A percentile compares a stretch with the other conserved stretches of the same genome.
Evolutionary conservation across 1,140 invertebrate species (phyloP).

Genomic region (Drosophila nasuta): DNA sequence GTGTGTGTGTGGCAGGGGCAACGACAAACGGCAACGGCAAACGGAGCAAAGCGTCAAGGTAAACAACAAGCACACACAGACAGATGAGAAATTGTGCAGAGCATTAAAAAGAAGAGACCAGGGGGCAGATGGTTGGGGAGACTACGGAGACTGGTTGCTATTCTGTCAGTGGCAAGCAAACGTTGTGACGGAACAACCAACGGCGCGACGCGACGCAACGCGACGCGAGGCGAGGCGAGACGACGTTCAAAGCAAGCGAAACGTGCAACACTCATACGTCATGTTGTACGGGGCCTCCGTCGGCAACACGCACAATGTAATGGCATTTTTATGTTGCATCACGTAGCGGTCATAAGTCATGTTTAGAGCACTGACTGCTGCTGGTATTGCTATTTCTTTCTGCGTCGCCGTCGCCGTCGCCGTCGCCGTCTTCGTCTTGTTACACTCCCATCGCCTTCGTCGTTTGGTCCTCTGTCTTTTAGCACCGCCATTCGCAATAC

Average conservation of each 20-base stretch:
- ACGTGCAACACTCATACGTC: constrained; percentile 81
- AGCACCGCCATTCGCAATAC: not conserved
- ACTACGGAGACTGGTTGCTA: constrained; percentile 12
- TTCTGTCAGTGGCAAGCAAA: constrained; percentile 71
- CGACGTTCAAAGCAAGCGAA: constrained; percentile 61
- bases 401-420: not conserved
- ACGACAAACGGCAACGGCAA: not conserved
- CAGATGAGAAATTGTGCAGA: constrained; percentile 71
- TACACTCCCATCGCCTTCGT: not conserved
- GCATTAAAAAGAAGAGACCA: constrained; percentile 40
- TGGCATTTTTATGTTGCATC: constrained; percentile 85
- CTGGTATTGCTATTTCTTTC: constrained; percentile 12
- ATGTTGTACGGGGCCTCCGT: constrained; percentile 64
- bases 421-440: not conserved
- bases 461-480: not conserved
- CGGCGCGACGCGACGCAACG: not conserved
- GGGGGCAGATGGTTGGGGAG: not conserved
- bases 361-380: constrained; percentile 75
- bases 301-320: constrained; percentile 77
- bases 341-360: constrained; percentile 84
- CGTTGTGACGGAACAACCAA: constrained; percentile 46
- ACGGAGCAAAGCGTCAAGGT: constrained; percentile 44
- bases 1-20: not conserved
- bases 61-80: constrained; percentile 50
- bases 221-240: not conserved